phyloP scores from a whole-genome alignment of 2,797 vertebrate genomes.

The Molossus alvarezi region DNA sequence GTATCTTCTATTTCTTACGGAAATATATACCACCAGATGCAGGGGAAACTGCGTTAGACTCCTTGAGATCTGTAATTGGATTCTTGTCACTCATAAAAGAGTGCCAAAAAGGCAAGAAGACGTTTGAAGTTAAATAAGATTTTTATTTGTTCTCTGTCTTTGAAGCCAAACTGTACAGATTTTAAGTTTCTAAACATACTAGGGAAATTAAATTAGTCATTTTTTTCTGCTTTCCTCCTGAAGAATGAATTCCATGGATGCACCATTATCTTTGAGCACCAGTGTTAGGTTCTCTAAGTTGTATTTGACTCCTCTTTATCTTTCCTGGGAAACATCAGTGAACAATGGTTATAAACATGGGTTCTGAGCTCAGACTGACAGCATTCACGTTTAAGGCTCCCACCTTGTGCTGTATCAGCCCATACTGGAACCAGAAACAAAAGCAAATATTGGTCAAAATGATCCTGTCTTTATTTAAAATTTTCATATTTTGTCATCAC shows the following conservation, averaged over 20 bases:
- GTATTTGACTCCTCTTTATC: neutral
- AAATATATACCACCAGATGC: neutral
- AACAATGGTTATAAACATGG: neutral
- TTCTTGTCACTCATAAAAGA: constrained; percentile 43
- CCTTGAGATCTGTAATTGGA: constrained; percentile 37
- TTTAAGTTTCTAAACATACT: constrained; percentile 28
- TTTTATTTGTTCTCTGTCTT: constrained; percentile 46
- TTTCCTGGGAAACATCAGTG: neutral
- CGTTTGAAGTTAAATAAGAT: constrained; percentile 48
- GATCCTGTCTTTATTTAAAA: neutral
- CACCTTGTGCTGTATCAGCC: accelerated
- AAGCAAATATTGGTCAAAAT: neutral
- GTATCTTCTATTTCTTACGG: constrained; percentile 24
- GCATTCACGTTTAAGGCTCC: neutral
- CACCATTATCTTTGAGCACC: neutral
- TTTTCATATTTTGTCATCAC: neutral
- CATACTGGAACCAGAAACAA: neutral
- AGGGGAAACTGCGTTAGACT: neutral
- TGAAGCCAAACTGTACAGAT: neutral
- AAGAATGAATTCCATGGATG: neutral
- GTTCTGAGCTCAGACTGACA: neutral
- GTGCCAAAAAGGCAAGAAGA: constrained; percentile 14
- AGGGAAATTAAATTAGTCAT: neutral
- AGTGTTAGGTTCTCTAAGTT: neutral
- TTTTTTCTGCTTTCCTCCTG: constrained; percentile 31